Evolutionary conservation across 1,140 invertebrate genomes (phyloP).

Genomic region (Trypoxylus dichotomus): DNA sequence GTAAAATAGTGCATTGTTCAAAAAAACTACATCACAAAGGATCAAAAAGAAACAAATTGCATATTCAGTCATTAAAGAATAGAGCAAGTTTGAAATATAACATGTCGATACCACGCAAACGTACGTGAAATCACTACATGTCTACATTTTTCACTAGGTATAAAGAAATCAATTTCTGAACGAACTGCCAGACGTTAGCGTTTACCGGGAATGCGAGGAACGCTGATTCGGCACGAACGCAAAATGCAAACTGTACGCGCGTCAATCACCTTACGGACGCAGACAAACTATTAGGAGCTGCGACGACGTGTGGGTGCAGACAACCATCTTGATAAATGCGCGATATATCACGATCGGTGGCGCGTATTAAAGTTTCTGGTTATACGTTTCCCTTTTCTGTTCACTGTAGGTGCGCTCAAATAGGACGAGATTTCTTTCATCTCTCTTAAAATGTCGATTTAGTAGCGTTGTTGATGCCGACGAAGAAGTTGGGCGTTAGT

Average conservation of each 20-base stretch:
- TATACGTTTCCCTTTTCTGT: not conserved
- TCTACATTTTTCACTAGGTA: too few species aligned
- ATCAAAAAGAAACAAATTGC: too few species aligned
- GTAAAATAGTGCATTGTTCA: too few species aligned
- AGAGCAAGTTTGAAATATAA: too few species aligned
- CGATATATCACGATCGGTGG: not conserved
- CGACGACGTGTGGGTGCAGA: not conserved
- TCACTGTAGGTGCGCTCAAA: not conserved
- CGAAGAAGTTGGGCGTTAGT: not conserved
- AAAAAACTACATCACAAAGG: too few species aligned
- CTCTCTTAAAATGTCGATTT: not conserved
- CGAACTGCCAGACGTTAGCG: too few species aligned
- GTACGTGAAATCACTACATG: too few species aligned
- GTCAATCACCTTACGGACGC: not conserved
- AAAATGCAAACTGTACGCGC: not conserved
- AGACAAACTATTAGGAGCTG: not conserved
- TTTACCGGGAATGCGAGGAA: not conserved
- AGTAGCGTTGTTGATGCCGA: not conserved
- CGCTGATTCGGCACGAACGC: not conserved
- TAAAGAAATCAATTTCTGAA: too few species aligned
- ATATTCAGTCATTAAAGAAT: too few species aligned
- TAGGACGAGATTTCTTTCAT: not conserved
- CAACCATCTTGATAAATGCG: not conserved
- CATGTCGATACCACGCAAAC: too few species aligned
- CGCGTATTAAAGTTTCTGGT: not conserved